phyloP scores from a whole-genome alignment of 2,113 vertebrate species.

The Tinamus guttatus region DNA sequence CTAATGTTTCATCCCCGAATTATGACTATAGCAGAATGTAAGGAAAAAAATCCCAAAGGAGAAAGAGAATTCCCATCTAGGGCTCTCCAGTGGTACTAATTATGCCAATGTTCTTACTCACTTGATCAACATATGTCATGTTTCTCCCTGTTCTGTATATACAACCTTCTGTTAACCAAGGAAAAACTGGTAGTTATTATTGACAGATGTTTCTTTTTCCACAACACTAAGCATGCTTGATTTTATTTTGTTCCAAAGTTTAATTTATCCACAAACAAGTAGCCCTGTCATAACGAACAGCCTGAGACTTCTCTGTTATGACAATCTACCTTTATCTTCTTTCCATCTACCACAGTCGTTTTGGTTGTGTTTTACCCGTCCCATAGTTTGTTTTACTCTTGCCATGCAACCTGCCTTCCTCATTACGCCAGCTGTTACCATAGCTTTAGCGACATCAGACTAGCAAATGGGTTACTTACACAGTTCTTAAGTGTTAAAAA shows the following conservation, averaged over 20 bases:
- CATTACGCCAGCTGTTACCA: background rate
- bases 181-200: background rate
- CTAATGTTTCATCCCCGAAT: background rate
- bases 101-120: rapidly evolving
- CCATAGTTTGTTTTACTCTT: background rate
- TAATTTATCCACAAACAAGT: background rate
- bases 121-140: rapidly evolving
- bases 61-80: background rate
- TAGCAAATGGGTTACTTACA: background rate
- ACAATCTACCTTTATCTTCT: background rate
- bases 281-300: background rate
- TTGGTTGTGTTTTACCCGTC: background rate
- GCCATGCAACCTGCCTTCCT: background rate
- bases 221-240: background rate
- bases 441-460: background rate
- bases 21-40: background rate
- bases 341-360: background rate
- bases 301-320: background rate
- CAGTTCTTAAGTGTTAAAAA: background rate
- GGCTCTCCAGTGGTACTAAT: background rate
- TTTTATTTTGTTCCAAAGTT: background rate
- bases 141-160: background rate
- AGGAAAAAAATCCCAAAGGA: background rate
- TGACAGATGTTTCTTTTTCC: background rate
- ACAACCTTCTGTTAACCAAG: background rate